Conservation (phyloP, 2,113 vertebrate genomes). For the Trichechus manatus region DNA sequence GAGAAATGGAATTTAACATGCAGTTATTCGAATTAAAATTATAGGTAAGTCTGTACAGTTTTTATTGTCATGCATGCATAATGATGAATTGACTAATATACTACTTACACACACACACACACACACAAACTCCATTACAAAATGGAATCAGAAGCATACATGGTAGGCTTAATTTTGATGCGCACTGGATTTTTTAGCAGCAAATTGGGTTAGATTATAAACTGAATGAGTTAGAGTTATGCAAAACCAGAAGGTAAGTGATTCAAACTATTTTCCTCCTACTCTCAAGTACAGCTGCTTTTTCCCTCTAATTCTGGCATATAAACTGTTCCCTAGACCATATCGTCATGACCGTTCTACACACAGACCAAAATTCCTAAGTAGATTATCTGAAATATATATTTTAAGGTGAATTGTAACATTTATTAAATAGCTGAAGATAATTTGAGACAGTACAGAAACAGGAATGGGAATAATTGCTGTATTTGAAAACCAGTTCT, state of each 20-base stretch:
- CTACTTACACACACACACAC: not conserved
- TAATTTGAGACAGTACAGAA: not conserved
- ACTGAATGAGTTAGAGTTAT: not conserved
- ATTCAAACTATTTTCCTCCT: not conserved
- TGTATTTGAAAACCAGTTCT: not conserved
- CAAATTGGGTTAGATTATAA: not conserved
- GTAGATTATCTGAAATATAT: not conserved
- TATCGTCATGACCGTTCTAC: not conserved
- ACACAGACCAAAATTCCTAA: not conserved
- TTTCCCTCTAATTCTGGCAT: not conserved
- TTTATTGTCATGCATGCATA: not conserved
- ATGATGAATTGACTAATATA: not conserved
- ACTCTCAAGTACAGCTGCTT: not conserved
- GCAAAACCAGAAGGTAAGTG: not conserved
- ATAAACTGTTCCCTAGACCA: not conserved
- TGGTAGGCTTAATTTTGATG: not conserved
- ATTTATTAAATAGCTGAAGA: not conserved
- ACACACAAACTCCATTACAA: not conserved
- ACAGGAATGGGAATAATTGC: not conserved
- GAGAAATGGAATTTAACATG: not conserved
- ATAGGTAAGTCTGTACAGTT: not conserved
- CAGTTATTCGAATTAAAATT: not conserved
- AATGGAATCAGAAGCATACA: not conserved
- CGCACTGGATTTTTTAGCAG: not conserved
- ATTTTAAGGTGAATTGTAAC: not conserved